Conservation (phyloP, 2,113 vertebrate genomes). For the Passer domesticus region DNA sequence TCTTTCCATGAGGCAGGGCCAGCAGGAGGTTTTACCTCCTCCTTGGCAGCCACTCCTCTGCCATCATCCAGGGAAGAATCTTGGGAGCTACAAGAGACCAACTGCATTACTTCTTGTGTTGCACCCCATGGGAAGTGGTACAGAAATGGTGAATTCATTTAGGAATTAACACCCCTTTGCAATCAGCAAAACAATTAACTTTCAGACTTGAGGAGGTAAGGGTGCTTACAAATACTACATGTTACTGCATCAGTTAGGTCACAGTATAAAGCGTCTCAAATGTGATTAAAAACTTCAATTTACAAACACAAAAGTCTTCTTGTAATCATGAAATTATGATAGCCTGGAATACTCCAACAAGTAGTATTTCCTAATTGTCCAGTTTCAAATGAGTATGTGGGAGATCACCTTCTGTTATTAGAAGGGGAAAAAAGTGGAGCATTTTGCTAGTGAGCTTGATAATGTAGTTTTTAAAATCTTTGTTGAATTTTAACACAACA, state of each 20-base stretch:
- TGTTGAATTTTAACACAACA: background rate
- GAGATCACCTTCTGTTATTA: background rate
- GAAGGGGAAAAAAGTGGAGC: background rate
- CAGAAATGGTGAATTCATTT: background rate
- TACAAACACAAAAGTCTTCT: background rate
- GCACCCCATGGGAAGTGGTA: background rate
- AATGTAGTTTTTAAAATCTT: background rate
- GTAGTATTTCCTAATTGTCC: background rate
- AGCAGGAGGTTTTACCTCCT: background rate
- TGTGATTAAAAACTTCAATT: background rate
- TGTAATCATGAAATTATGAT: background rate
- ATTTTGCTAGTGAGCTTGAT: background rate
- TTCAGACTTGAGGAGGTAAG: background rate
- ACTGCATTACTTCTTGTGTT: background rate
- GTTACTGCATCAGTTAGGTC: background rate
- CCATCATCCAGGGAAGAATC: background rate
- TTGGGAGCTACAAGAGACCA: background rate
- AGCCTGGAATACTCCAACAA: background rate
- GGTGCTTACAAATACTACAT: background rate
- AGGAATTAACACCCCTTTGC: background rate
- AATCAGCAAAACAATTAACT: background rate
- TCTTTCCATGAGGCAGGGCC: background rate
- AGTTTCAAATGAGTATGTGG: background rate
- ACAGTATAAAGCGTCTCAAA: background rate
- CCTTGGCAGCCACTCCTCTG: background rate